A percentile compares a stretch with the other conserved stretches of the same genome.
Conservation (phyloP, 2,888 invertebrate species). For the Dioctria rufipes region DNA sequence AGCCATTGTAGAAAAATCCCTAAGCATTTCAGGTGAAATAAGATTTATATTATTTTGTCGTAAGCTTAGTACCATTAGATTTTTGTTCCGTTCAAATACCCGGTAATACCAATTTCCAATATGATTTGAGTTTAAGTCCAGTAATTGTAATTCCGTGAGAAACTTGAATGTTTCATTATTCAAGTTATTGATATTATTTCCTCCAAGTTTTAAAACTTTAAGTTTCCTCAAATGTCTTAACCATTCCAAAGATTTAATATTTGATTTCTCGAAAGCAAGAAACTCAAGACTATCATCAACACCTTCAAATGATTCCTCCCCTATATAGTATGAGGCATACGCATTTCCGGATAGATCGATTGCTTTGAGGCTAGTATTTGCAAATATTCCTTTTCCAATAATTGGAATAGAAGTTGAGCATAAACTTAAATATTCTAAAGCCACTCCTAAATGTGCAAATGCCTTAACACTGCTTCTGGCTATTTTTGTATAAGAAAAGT, state of each 20-base stretch:
- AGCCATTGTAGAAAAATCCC: conserved; percentile 72
- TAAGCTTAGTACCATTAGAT: conserved; percentile 72
- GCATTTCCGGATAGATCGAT: conserved; percentile 75
- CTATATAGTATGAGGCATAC: conserved; percentile 67
- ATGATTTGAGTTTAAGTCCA: conserved; percentile 74
- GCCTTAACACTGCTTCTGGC: conserved; percentile 66
- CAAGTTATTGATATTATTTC: conserved; percentile 73
- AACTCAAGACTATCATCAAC: conserved; percentile 71
- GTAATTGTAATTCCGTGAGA: conserved; percentile 70
- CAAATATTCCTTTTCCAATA: conserved; percentile 70
- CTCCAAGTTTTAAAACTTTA: conserved; percentile 71
- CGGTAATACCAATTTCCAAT: conserved; percentile 74
- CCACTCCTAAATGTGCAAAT: conserved; percentile 65
- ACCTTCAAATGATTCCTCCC: conserved; percentile 69
- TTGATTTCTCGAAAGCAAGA: conserved; percentile 71
- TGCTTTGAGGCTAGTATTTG: conserved; percentile 70
- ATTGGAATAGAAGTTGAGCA: conserved; percentile 72
- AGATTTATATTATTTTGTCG: conserved; percentile 74
- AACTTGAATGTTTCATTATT: conserved; percentile 64
- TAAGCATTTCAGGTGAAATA: conserved; percentile 74
- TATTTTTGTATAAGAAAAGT: conserved; percentile 70
- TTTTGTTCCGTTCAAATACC: conserved; percentile 69
- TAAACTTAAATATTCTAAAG: conserved; percentile 69
- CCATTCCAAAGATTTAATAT: conserved; percentile 69
- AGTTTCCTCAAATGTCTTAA: conserved; percentile 70